Conservation (phyloP, 2,888 invertebrate genomes). For the Glyphotaelius pellucidus region DNA sequence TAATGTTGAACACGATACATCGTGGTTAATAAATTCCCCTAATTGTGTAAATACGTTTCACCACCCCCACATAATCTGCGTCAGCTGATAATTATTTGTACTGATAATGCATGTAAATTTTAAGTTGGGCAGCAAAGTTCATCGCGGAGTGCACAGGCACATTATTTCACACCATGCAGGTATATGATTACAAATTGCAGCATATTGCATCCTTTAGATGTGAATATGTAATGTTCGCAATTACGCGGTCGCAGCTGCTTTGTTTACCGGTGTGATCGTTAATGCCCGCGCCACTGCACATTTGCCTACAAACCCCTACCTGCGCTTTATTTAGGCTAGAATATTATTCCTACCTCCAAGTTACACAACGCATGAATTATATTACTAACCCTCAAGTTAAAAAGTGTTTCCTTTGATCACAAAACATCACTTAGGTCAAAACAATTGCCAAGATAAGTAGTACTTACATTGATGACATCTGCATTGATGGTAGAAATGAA, state of each 20-base stretch:
- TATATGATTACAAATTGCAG: conserved; percentile 2
- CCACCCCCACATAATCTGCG: not conserved
- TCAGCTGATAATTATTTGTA: not conserved
- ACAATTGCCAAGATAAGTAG: not conserved
- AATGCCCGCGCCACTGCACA: conserved; percentile 5
- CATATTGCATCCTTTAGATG: conserved; percentile 5
- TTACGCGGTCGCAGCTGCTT: conserved; percentile 61
- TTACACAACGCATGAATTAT: not conserved
- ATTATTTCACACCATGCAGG: not conserved
- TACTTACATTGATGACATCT: too few relatives aligned
- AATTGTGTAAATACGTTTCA: not conserved
- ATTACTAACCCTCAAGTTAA: not conserved
- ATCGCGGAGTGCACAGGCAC: not conserved
- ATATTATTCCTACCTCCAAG: not conserved
- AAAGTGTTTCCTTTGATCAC: not conserved
- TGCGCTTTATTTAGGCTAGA: not conserved
- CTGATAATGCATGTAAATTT: not conserved
- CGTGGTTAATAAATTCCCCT: not conserved
- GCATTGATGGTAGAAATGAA: too few relatives aligned
- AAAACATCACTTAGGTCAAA: not conserved
- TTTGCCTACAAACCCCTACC: not conserved
- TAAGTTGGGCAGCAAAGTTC: not conserved
- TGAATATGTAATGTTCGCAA: conserved; percentile 47
- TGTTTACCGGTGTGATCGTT: conserved; percentile 55
- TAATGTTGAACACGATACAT: not conserved